A percentile compares a stretch with the other conserved stretches of the same genome.
Evolutionary conservation across 2,888 invertebrate genomes (phyloP).

Genomic region (Agrypnus murinus): DNA sequence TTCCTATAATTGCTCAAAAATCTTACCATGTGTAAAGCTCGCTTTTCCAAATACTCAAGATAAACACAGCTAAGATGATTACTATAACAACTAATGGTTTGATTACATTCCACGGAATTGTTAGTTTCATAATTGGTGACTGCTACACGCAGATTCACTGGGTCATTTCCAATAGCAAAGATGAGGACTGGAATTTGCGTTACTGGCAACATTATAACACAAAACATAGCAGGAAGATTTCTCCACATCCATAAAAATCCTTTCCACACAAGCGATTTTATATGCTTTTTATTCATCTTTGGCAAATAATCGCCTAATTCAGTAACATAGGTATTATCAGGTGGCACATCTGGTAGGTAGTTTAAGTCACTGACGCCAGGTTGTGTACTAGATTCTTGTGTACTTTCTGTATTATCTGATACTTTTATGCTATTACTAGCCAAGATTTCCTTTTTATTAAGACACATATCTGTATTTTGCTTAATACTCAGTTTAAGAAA

Average conservation of each 20-base stretch:
- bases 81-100: conserved; percentile 75
- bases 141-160: conserved; percentile 83
- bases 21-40: too few relatives aligned
- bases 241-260: conserved; percentile 91
- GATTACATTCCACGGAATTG: conserved; percentile 61
- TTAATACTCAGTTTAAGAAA: conserved; percentile 86
- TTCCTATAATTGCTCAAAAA: too few relatives aligned
- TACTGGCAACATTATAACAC: conserved; percentile 89
- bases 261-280: conserved; percentile 91
- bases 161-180: conserved; percentile 91
- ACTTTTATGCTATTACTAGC: conserved; percentile 70
- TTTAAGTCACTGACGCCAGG: conserved; percentile 76
- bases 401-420: too few relatives aligned
- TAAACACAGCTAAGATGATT: conserved; percentile 75
- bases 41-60: too few relatives aligned
- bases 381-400: neutral
- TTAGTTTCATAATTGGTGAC: conserved; percentile 86
- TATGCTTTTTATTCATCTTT: conserved; percentile 61
- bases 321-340: conserved; percentile 77
- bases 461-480: conserved; percentile 79
- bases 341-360: conserved; percentile 78
- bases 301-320: conserved; percentile 72
- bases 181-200: conserved; percentile 92
- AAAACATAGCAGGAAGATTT: conserved; percentile 87
- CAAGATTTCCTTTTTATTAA: conserved; percentile 83